Evolutionary conservation across 1,140 invertebrate species (phyloP), one percentile per base, ranked within the genome.

Genomic region (Agraylea sexmaculata): DNA sequence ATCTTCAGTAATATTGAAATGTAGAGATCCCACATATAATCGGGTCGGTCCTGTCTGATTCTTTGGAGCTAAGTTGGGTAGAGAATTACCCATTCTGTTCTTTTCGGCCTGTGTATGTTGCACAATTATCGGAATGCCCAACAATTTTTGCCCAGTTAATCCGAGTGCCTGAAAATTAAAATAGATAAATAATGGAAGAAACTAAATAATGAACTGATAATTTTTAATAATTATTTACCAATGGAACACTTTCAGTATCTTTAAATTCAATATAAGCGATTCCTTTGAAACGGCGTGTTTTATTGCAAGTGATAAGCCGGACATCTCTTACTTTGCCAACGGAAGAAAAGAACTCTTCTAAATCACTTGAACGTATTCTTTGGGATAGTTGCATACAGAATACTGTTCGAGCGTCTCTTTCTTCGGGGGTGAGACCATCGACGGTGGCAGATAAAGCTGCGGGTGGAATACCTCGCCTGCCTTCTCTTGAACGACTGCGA

Each of bases 211-310:
- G 42, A 45, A 40, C 37, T 23, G 27, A 40, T 27, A 25, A 17
- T 8, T 12, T 31, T 31, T 6, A 25, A 25, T 25, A 25, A 41
- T 39, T 36, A 72, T 74, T 75, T 64, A 87, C 84, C 64, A 98
- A 68, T 43, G 90, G 82, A 16, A 99, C 95, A 47, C 92, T 94
- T 69, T 98, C 93, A 10, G 92, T 86, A 68, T 99, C 93, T 56
- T 86, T 84, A 62, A 99, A 99, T 67, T 99, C 96, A 33, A 99
- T 92, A 64, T 99, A 99, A 12, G 93, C 88, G 55, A 99, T 99
- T 36, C 96, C 96, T 69, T 99, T 99, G 51, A 97, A 99, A 49
- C 94, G 70, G 51, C 95, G 77, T 0, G 96, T 99, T 66, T 98
- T 97, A 60, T 98, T 98, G 63, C 98, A 98, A 28, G 92, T 96